These are phyloP conservation scores for Trachurus trachurus DNA, from an alignment of 2,797 vertebrate species.

Conservation along the genomic window DNA sequence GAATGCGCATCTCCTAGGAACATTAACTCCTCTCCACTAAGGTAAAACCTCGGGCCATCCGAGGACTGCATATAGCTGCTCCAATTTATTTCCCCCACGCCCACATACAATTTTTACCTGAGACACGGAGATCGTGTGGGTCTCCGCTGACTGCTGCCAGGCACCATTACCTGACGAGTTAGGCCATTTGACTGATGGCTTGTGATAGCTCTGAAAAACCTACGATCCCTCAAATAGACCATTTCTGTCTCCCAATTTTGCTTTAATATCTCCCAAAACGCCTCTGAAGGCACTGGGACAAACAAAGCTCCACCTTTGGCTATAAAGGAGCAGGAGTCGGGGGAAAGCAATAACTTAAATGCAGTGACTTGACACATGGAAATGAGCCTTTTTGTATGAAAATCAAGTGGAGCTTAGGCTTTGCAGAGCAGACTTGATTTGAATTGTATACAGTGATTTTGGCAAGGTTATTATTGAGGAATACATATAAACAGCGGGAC, in stretches of 20 bases:
- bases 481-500: conserved; percentile 23
- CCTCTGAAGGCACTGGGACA: conserved; percentile 48
- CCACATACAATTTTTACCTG: conserved; percentile 29
- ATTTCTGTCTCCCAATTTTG: conserved; percentile 78
- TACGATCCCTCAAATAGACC: conserved; percentile 79
- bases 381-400: conserved; percentile 73
- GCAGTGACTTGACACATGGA: conserved; percentile 61
- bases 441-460: conserved; percentile 58
- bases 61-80: conserved; percentile 33
- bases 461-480: conserved; percentile 53
- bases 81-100: conserved; percentile 33
- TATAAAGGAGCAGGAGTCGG: conserved; percentile 43
- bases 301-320: conserved; percentile 29
- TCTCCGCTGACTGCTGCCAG: conserved; percentile 72
- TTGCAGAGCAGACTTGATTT: conserved; percentile 50
- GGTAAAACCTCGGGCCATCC: conserved; percentile 40
- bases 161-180: conserved; percentile 71
- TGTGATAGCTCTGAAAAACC: conserved; percentile 72
- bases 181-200: conserved; percentile 75
- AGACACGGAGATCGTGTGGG: conserved; percentile 49
- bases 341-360: conserved; percentile 70
- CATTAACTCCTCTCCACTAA: conserved; percentile 7
- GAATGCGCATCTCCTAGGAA: conserved; percentile 5
- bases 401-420: conserved; percentile 70
- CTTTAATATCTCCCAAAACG: conserved; percentile 75